Conservation (phyloP, 2,797 vertebrate species). For the Amblyraja radiata region DNA sequence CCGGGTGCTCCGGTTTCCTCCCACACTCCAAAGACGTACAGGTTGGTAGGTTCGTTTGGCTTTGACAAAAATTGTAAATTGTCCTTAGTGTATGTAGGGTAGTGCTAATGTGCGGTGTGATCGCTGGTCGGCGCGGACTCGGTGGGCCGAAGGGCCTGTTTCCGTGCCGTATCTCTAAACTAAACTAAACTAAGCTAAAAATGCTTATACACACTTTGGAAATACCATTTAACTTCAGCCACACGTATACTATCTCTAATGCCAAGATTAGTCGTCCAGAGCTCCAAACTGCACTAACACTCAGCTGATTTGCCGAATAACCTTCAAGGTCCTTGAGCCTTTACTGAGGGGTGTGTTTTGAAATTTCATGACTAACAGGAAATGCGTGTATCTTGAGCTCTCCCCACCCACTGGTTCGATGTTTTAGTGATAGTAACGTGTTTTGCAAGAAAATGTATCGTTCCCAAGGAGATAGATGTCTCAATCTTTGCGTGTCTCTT, state of each 20-base stretch:
- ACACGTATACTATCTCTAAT: not conserved
- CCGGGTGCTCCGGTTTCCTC: too few species aligned
- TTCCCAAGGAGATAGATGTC: slow-evolving; percentile 25
- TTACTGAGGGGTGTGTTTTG: not conserved
- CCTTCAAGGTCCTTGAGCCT: too few species aligned
- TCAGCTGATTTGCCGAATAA: not conserved
- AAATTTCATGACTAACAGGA: slow-evolving; percentile 20
- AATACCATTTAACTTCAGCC: not conserved
- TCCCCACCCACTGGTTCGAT: not conserved
- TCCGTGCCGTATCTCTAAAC: too few species aligned
- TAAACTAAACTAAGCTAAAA: too few species aligned
- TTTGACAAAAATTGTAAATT: too few species aligned
- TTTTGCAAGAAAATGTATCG: not conserved
- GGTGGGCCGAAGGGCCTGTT: too few species aligned
- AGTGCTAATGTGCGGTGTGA: too few species aligned
- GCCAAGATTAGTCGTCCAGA: not conserved
- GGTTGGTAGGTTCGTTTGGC: too few species aligned
- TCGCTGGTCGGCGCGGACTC: too few species aligned
- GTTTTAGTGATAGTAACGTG: not conserved
- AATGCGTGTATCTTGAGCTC: not conserved
- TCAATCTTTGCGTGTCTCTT: not conserved
- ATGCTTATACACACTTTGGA: not conserved
- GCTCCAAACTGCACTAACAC: not conserved
- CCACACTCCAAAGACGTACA: too few species aligned
- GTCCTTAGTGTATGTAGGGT: too few species aligned